Evolutionary conservation across 1,140 invertebrate genomes (phyloP), one percentile per base, ranked within the genome.

Genomic region (Dryas iulia): DNA sequence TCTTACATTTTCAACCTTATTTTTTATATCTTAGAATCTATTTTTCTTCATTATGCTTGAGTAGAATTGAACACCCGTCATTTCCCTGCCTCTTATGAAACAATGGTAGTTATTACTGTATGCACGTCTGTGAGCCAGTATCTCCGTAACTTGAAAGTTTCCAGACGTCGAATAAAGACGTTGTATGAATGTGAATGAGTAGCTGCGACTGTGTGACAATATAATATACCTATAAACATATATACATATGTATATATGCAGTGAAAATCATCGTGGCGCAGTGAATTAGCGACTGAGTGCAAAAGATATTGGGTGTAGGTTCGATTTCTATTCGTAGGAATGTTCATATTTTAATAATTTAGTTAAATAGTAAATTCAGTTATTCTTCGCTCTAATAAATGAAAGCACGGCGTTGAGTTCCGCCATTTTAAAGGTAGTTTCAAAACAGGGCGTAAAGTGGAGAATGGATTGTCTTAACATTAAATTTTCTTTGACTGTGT

Each of bases 71-170:
- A 68, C 66, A 66, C 28, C 64, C 39, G 66, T 47, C 66, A 68
- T 62, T 68, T 68, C 59, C 30, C 66, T 68, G 66, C 66, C 66
- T 68, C 56, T 60, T 61, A 25, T 59, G 54, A 68, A 68, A 68
- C 66, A 68, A 68, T 68, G 52, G 18, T 24, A 31, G 64, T 28
- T 35, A 61, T 61, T 61, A 61, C 53, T 56, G 11, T 47, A 47
- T 21, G 39, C 39, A 47, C 18, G 39, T 47, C 39, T 47, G 21
- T 7, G 39, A 47, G 39, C 7, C 14, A 47, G 8, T 47, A 47
- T 47, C 39, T 47, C 39, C 14, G 39, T 47, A 47, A 47, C 39
- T 21, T 47, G 6, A 47, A 47, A 47, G 39, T 47, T 47, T 47
- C 39, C 39, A 47, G 39, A 47, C 39, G 39, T 47, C 39, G 39